Percentiles rank a stretch among this genome's conserved stretches.
phyloP scores from a whole-genome alignment of 2,888 invertebrate genomes.

The Synergus japonicus region DNA sequence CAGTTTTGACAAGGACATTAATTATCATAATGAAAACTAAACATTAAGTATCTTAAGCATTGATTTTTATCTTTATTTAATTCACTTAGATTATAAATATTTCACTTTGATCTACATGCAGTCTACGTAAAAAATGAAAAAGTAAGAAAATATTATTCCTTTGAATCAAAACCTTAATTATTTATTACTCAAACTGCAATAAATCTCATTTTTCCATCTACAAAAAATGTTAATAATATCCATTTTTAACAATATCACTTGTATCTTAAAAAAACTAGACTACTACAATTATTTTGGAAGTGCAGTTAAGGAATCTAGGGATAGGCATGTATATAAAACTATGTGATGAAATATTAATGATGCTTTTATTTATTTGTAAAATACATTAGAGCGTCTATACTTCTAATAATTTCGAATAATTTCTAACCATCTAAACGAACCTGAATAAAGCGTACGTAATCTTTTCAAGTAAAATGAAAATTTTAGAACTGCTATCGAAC shows the following conservation, averaged over 20 bases:
- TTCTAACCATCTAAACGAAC: neutral
- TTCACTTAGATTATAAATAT: neutral
- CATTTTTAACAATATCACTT: neutral
- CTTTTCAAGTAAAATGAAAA: neutral
- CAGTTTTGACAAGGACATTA: neutral
- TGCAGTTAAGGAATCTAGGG: slow-evolving; percentile 6
- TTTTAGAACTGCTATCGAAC: neutral
- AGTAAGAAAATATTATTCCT: neutral
- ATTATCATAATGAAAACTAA: neutral
- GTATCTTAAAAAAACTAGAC: neutral
- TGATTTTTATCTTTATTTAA: neutral
- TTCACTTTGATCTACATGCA: slow-evolving; percentile 31
- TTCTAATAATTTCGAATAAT: neutral
- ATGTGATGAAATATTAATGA: neutral
- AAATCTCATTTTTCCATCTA: neutral
- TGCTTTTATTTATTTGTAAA: slow-evolving; percentile 22
- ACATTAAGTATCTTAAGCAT: neutral
- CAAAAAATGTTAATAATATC: neutral
- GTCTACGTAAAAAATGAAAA: slow-evolving; percentile 21
- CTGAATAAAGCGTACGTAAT: neutral
- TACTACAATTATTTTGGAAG: neutral
- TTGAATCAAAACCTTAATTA: neutral
- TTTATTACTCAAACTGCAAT: neutral
- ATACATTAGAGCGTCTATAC: slow-evolving; percentile 16
- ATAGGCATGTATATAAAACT: slow-evolving; percentile 22